Conservation (phyloP, 2,113 vertebrate species). For the Pomatostomus ruficeps region DNA sequence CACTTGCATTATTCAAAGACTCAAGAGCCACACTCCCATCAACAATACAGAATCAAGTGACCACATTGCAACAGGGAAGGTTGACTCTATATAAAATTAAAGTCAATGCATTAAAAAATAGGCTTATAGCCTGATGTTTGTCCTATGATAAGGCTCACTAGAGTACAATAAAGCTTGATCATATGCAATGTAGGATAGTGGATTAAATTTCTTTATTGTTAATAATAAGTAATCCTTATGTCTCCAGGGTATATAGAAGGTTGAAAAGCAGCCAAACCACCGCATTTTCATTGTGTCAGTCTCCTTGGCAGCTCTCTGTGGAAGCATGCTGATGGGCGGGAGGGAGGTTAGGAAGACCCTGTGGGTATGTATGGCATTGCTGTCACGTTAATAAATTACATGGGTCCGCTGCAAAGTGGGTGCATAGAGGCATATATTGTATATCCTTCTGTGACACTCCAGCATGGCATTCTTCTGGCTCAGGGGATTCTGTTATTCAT, state of each 20-base stretch:
- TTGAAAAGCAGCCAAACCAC: conserved; percentile 41
- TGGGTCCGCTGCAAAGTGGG: not conserved
- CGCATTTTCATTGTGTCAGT: conserved; percentile 21
- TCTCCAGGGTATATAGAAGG: not conserved
- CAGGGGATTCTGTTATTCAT: not conserved
- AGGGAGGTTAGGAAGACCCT: conserved; percentile 25
- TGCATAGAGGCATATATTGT: not conserved
- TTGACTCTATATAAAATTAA: not conserved
- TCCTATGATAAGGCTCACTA: not conserved
- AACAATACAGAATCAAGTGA: not conserved
- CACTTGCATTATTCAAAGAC: not conserved
- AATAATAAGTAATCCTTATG: conserved; percentile 44
- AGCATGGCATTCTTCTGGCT: not conserved
- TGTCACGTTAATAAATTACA: conserved; percentile 23
- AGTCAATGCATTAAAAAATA: not conserved
- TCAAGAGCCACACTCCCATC: not conserved
- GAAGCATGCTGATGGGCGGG: not conserved
- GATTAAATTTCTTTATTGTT: conserved; percentile 52
- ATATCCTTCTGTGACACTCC: not conserved
- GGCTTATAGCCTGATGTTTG: not conserved
- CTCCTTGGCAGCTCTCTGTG: conserved; percentile 1
- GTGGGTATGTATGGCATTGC: not conserved
- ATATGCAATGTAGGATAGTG: not conserved
- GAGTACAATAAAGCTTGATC: conserved; percentile 22
- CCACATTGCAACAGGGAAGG: not conserved